phyloP scores from a whole-genome alignment of 2,888 invertebrate genomes.

The Amiota minor region DNA sequence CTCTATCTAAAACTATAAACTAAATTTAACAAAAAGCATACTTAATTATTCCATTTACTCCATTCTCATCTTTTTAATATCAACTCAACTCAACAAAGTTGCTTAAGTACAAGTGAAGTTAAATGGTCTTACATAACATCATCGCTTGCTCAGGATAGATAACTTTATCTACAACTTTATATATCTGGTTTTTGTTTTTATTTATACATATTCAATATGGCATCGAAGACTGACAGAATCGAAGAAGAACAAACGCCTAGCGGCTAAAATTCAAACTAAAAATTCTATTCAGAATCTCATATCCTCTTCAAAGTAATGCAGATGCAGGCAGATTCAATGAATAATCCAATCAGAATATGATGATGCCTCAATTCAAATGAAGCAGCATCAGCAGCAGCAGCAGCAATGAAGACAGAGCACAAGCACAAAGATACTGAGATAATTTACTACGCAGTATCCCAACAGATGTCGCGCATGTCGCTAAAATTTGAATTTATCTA shows the following conservation, averaged over 20 bases:
- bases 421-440: constrained; percentile 24
- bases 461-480: constrained; percentile 56
- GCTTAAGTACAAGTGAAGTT: no score
- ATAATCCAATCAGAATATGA: constrained; percentile 41
- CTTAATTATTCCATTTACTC: no score
- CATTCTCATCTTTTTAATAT: no score
- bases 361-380: neutral
- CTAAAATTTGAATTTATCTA: constrained; percentile 17
- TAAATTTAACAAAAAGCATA: no score
- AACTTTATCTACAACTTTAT: no score
- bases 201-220: no score
- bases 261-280: constrained; percentile 51
- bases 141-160: no score
- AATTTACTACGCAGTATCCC: constrained; percentile 47
- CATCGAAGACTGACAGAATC: no score
- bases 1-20: no score
- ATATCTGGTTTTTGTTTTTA: no score
- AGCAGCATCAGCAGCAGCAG: constrained; percentile 13
- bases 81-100: no score
- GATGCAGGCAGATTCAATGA: constrained; percentile 22
- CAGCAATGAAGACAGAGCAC: neutral
- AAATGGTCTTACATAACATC: no score
- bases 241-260: constrained; percentile 45
- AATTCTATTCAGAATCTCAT: constrained; percentile 10
- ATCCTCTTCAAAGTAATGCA: constrained; percentile 19